Base-by-base conservation (phyloP, 2,888 invertebrate species). In the Elysia crispata region DNA sequence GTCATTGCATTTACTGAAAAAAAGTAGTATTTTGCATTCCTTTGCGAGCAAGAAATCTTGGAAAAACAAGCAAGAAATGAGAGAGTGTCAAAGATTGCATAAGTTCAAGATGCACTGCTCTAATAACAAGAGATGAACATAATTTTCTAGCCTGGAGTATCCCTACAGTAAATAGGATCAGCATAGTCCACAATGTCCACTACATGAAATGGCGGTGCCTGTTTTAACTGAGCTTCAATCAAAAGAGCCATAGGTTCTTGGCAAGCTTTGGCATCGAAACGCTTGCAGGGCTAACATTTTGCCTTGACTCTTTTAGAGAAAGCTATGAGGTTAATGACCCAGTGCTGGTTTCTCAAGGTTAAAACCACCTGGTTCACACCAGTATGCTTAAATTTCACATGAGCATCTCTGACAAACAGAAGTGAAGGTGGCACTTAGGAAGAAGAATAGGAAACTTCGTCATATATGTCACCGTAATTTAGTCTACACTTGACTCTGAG, bases 81-180 rank as follows among this genome's bases (percentile, higher is more conserved):
- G 8, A 25, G 18, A 66, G 23, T 6, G 23, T 8, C 25, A 66
- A 6, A 13, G 25, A 30, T 1, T 6, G 3, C 25, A 66, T 25
- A n/a, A 66, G 67, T 28, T 66, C 67, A 1, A 66, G 67, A 20
- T 66, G 67, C 3, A 66, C 30, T 18, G 67, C 67, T 66, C 67
- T 23, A 23, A 66, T 18, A 8, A 30, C 31, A 28, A 66, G 5
- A 66, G 25, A 6, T 5, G 31, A 66, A 66, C 8, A 6, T 66
- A 66, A 66, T 8, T 28, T 66, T 66, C 67, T 28, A 1, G 25
- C 30, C 67, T 66, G 25, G 25, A 30, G 6, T 15, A 18, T 66
- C 67, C 6, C 6, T 25, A 8, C 28, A 28, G 67, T 66, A 66
- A 6, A 66, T 25, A 6, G 67, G 67, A 18, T 25, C 67, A 15